phyloP scores from a whole-genome alignment of 1,140 invertebrate species.

The Globodera ellingtonae region DNA sequence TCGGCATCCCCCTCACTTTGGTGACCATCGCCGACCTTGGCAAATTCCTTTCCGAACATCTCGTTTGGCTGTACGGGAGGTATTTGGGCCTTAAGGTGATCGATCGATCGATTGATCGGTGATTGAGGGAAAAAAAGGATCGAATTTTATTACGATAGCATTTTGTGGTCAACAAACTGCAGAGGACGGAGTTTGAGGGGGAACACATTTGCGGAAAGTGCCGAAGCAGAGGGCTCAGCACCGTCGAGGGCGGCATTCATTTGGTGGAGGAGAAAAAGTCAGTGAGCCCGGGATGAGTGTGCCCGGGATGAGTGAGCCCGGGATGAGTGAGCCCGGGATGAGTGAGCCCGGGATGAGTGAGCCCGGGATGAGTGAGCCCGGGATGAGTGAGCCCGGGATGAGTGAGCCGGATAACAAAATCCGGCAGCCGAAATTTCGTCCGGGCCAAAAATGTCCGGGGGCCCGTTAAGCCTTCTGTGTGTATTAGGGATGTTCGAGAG shows the following conservation, averaged over 20 bases:
- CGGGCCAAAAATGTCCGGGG: too few relatives aligned
- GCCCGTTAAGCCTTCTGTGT: too few relatives aligned
- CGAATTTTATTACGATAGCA: neutral
- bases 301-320: too few relatives aligned
- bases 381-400: too few relatives aligned
- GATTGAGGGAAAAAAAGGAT: neutral
- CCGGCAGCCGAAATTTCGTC: too few relatives aligned
- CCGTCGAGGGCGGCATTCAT: slow-evolving; percentile 43
- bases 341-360: too few relatives aligned
- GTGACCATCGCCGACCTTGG: slow-evolving; percentile 65
- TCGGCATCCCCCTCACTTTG: slow-evolving; percentile 64
- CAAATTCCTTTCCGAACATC: slow-evolving; percentile 63
- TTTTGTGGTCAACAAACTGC: slow-evolving; percentile 11
- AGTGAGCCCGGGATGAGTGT: too few relatives aligned
- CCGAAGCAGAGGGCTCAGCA: slow-evolving; percentile 51
- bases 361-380: too few relatives aligned
- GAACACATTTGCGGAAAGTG: slow-evolving; percentile 61
- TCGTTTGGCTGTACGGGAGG: slow-evolving; percentile 63
- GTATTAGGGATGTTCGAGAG: too few relatives aligned
- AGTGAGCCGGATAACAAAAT: too few relatives aligned
- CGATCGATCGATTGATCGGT: too few relatives aligned
- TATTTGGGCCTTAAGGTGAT: slow-evolving; percentile 56
- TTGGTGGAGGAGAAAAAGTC: slow-evolving; percentile 60
- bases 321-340: too few relatives aligned
- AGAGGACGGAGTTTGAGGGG: slow-evolving; percentile 29